Evolutionary conservation across 2,888 invertebrate genomes (phyloP).

Genomic region (Drosophila melanosoma): DNA sequence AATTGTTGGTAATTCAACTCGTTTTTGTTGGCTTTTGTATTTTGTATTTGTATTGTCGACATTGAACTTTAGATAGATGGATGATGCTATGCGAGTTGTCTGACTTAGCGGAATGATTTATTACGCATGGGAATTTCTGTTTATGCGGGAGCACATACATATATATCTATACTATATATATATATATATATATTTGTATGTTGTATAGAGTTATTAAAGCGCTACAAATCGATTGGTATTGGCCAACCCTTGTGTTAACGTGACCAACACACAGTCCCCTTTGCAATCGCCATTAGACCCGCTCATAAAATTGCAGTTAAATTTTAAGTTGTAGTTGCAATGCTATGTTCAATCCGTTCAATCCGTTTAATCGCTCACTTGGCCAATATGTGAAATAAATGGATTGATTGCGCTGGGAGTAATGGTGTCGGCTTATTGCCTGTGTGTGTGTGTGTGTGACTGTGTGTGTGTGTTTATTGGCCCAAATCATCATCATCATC

Average conservation of each 20-base stretch:
- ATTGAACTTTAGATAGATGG: slow-evolving; percentile 52
- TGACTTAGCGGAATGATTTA: slow-evolving; percentile 41
- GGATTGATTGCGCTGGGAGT: slow-evolving; percentile 54
- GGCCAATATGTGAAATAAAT: slow-evolving; percentile 67
- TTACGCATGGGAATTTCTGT: slow-evolving; percentile 33
- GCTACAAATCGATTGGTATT: slow-evolving; percentile 37
- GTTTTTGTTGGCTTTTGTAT: slow-evolving; percentile 9
- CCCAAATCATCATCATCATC: slow-evolving; percentile 62
- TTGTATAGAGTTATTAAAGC: not conserved
- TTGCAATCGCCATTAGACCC: slow-evolving; percentile 19
- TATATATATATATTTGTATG: not conserved
- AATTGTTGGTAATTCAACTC: slow-evolving; percentile 18
- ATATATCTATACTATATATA: not conserved
- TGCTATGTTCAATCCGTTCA: slow-evolving; percentile 6
- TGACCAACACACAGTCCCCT: slow-evolving; percentile 12
- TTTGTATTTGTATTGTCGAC: slow-evolving; percentile 24
- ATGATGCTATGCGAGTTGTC: slow-evolving; percentile 38
- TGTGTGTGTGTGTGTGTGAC: not conserved
- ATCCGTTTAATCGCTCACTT: slow-evolving; percentile 39
- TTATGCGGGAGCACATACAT: slow-evolving; percentile 38
- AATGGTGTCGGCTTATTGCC: slow-evolving; percentile 24
- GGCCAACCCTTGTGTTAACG: slow-evolving; percentile 35
- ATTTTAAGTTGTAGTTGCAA: slow-evolving; percentile 21
- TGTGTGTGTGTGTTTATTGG: slow-evolving; percentile 59
- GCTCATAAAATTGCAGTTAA: slow-evolving; percentile 34